These are phyloP conservation scores for Osmoderma eremita DNA, from an alignment of 2,888 invertebrate genomes.

Conservation along the genomic window DNA sequence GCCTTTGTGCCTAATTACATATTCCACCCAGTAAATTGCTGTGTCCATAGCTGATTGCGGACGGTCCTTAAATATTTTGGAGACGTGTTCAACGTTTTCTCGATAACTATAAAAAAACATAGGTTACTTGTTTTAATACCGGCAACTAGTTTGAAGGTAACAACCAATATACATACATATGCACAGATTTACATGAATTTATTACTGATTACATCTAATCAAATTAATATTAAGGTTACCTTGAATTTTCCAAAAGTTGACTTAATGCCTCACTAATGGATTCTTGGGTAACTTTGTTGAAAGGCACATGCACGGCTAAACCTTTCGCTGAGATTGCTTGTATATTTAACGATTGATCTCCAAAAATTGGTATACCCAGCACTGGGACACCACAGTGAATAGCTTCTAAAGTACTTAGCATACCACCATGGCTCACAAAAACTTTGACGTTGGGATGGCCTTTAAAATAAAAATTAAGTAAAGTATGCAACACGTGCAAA, in stretches of 20 bases:
- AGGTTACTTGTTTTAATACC: not conserved
- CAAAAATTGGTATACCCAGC: conserved; percentile 60
- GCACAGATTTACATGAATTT: not conserved
- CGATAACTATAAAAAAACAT: conserved; percentile 38
- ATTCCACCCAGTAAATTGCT: conserved; percentile 50
- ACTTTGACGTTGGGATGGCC: conserved; percentile 64
- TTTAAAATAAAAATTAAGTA: conserved; percentile 44
- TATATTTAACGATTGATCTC: conserved; percentile 66
- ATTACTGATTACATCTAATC: not conserved
- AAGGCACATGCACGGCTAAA: conserved; percentile 62
- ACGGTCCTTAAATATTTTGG: conserved; percentile 45
- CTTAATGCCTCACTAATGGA: conserved; percentile 50
- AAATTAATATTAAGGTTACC: conserved; percentile 59
- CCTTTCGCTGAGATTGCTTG: conserved; percentile 66
- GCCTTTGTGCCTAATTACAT: conserved; percentile 49
- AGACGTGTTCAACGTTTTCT: conserved; percentile 39
- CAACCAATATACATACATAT: not conserved
- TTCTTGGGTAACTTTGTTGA: conserved; percentile 53
- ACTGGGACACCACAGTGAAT: conserved; percentile 62
- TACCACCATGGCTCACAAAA: conserved; percentile 67
- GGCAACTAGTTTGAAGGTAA: not conserved
- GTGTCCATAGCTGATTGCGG: conserved; percentile 46
- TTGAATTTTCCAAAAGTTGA: conserved; percentile 61
- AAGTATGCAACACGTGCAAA: no score
- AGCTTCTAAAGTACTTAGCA: conserved; percentile 65